phyloP scores from a whole-genome alignment of 2,888 invertebrate species.

The Drosophila barbarae region DNA sequence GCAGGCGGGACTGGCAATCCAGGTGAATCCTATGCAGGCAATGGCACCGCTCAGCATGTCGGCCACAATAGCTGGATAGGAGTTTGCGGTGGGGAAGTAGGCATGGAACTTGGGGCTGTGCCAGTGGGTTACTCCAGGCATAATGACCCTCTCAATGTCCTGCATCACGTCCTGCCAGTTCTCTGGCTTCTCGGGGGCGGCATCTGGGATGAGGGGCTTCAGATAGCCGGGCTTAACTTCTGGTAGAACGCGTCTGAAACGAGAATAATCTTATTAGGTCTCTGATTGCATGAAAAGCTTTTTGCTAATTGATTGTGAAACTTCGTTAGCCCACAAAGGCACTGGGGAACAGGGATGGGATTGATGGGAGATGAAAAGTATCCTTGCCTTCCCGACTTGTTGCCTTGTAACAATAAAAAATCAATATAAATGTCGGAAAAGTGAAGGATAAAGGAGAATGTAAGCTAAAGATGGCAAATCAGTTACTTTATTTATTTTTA shows the following conservation, averaged over 20 bases:
- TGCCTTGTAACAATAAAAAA: constrained; percentile 28
- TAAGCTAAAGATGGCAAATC: not conserved
- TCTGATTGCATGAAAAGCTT: constrained; percentile 31
- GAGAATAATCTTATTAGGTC: constrained; percentile 46
- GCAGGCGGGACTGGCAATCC: constrained; percentile 97
- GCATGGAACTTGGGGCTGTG: constrained; percentile 97
- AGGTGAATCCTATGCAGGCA: constrained; percentile 97
- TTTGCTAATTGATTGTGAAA: constrained; percentile 50
- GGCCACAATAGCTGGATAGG: constrained; percentile 95
- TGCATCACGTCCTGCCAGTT: constrained; percentile 94
- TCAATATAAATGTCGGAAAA: constrained; percentile 20
- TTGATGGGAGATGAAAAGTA: not conserved
- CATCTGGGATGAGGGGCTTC: constrained; percentile 89
- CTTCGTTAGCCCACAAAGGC: constrained; percentile 24
- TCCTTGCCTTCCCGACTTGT: constrained; percentile 27
- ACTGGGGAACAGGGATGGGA: not conserved
- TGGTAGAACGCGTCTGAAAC: constrained; percentile 89
- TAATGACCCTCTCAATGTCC: constrained; percentile 96
- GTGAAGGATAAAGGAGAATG: not conserved
- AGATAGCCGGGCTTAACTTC: constrained; percentile 96
- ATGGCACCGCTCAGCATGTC: constrained; percentile 97
- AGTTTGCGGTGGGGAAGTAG: constrained; percentile 96
- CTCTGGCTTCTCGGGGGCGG: constrained; percentile 91
- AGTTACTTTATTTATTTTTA: not conserved
- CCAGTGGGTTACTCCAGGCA: constrained; percentile 99